Evolutionary conservation across 2,113 vertebrate genomes (phyloP).

Genomic region (Dendrocopos noguchii): DNA sequence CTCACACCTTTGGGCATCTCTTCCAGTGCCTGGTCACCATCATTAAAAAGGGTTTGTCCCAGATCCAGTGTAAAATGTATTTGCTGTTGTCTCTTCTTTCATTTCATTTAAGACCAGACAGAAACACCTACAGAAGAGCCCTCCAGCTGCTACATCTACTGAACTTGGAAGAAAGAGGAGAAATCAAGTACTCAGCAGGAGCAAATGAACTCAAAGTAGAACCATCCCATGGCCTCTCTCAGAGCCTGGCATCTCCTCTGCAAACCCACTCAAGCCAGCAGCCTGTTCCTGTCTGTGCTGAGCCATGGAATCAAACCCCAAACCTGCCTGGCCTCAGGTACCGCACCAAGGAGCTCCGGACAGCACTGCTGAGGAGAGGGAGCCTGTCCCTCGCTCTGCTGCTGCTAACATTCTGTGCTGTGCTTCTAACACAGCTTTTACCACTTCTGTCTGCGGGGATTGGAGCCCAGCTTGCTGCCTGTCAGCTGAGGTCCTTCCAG

Average conservation of each 20-base stretch:
- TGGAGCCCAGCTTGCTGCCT: not conserved
- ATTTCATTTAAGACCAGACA: not conserved
- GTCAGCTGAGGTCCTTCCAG: fast-evolving
- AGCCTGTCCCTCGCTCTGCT: not conserved
- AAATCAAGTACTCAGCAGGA: not conserved
- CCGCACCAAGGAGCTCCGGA: not conserved
- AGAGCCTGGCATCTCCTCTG: not conserved
- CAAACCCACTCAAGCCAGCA: not conserved
- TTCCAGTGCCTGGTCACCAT: not conserved
- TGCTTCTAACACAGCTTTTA: not conserved
- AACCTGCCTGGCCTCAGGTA: not conserved
- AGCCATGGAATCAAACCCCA: not conserved
- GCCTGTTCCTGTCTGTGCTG: not conserved
- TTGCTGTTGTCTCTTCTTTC: not conserved
- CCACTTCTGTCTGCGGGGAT: not conserved
- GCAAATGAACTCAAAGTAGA: not conserved
- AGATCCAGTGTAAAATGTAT: not conserved
- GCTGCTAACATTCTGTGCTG: not conserved
- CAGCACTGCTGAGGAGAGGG: not conserved
- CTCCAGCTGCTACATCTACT: not conserved
- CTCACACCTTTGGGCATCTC: not conserved
- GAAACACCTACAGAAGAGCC: not conserved
- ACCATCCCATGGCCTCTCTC: not conserved
- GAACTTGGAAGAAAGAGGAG: not conserved
- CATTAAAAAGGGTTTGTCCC: not conserved